Evolutionary conservation across 2,113 vertebrate species (phyloP), one percentile per base, ranked within the genome.

Genomic region (Tetraodon nigroviridis): DNA sequence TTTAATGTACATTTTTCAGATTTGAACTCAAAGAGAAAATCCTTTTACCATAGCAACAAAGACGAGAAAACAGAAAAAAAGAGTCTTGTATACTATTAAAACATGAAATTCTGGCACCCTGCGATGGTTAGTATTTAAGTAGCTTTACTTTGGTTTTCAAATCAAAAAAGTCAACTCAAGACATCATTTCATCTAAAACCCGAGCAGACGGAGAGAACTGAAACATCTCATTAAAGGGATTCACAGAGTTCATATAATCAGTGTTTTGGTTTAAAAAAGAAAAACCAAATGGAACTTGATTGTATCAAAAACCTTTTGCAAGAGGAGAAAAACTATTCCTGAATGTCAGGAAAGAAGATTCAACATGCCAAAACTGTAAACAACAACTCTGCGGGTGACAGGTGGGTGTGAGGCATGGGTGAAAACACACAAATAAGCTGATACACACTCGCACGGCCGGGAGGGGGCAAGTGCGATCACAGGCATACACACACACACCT

Each of bases 311-410:
- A 11, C 8, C 6, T 37, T 10, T 37, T 10, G 8, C 11, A 37
- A 37, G 11, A 37, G 32, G 32, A 45, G 44, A 45, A 45, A 45
- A 45, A 45, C 44, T 5, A 45, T 37, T 37, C 32, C 8, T 37
- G 8, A 37, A 37, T 4, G 32, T 37, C 11, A 17, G 7, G n/a
- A 46, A 46, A 69, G 49, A 51, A 75, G 67, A 79, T 75, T 61
- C 55, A 21, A 73, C 58, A 70, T 73, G 79, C 78, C 80, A 83
- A 56, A 81, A 83, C 71, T 64, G 77, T 76, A 78, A 83, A 86
- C 79, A 79, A 66, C 75, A 71, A 82, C 58, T 76, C 70, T 16
- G 44, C 42, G 1, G 27, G 48, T 73, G 83, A 83, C 64, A 78
- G 79, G 65, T 42, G 29, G 21, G 79, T 73, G 51, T 58, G 64